Evolutionary conservation across 2,113 vertebrate species (phyloP).

Genomic region (Chrysemys picta): DNA sequence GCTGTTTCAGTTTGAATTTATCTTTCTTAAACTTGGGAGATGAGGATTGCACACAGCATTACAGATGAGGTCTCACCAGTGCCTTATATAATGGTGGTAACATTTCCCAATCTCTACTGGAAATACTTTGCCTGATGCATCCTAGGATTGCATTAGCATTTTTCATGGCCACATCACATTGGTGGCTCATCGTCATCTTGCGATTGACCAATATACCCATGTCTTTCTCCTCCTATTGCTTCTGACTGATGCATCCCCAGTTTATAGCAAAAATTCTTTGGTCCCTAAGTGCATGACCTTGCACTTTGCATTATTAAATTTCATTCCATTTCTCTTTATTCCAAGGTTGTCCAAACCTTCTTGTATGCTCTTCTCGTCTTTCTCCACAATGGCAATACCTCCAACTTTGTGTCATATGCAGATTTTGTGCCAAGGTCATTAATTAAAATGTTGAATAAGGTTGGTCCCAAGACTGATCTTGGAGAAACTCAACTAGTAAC

Average conservation of each 20-base stretch:
- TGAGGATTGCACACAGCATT: background rate
- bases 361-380: background rate
- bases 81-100: background rate
- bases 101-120: background rate
- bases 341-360: background rate
- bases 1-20: background rate
- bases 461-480: background rate
- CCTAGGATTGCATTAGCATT: background rate
- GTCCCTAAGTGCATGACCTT: background rate
- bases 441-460: background rate
- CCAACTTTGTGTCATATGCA: background rate
- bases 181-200: background rate
- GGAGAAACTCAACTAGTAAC: background rate
- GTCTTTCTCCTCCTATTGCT: background rate
- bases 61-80: background rate
- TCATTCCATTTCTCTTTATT: background rate
- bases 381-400: background rate
- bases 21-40: background rate
- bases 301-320: background rate
- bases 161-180: background rate
- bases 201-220: background rate
- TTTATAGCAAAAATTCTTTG: background rate
- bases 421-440: background rate
- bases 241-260: background rate
- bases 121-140: background rate